phyloP scores from a whole-genome alignment of 2,113 vertebrate genomes.

The Daphoenositta chrysoptera region DNA sequence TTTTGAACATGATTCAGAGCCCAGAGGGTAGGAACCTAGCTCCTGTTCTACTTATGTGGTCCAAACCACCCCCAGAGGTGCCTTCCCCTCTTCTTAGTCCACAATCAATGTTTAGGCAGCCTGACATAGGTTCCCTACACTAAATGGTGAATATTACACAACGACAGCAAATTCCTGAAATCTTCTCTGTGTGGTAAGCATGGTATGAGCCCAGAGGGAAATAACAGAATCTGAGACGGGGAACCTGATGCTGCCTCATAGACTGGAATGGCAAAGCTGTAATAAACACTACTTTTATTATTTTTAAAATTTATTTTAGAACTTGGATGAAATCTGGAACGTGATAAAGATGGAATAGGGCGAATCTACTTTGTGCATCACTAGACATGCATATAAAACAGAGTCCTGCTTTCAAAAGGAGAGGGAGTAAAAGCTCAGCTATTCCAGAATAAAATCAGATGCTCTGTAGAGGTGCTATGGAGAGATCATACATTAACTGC shows the following conservation, averaged over 20 bases:
- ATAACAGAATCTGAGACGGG: background rate
- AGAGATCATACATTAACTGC: background rate
- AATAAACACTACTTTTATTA: background rate
- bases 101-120: background rate
- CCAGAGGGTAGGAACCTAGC: slow-evolving; percentile 33
- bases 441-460: background rate
- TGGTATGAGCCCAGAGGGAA: background rate
- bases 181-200: background rate
- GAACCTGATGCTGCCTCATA: background rate
- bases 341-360: background rate
- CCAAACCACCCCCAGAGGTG: slow-evolving; percentile 30
- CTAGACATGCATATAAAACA: background rate
- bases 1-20: slow-evolving; percentile 40
- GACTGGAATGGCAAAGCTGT: background rate
- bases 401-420: background rate
- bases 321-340: background rate
- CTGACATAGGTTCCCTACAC: background rate
- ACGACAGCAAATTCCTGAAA: background rate
- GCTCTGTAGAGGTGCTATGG: background rate
- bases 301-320: background rate
- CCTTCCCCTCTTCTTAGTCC: background rate
- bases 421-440: background rate
- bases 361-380: background rate
- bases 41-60: slow-evolving; percentile 60
- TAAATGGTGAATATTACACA: background rate